Base-by-base conservation (phyloP, 2,888 invertebrate genomes). In the Metalampra italica region DNA sequence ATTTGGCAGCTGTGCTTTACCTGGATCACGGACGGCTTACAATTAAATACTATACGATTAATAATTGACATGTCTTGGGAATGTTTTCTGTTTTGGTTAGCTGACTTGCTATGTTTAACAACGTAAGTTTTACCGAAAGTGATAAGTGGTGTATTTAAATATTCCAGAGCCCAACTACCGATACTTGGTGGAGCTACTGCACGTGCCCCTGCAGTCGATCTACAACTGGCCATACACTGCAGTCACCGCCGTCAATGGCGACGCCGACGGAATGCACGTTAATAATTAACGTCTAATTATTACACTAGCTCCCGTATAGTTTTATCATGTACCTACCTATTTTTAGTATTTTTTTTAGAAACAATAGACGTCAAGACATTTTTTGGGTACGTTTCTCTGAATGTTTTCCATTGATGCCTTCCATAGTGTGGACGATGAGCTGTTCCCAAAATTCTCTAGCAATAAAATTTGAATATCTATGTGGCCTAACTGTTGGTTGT, bases 131-230 rank as follows among this genome's bases (percentile, higher is more conserved):
- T 22, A 22, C 22, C 5, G 2, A 22, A 22, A 22, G 5, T 22
- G 5, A 22, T 5, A 22, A 2, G 2, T 22, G 22, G 13, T 37
- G 11, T 12, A 37, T 12, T 37, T 37, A 3, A 7, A 12, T 37
- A 56, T 93, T 93, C 14, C 91, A 96, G 97, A 97, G 82, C 93
- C 94, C 47, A 93, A 95, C 82, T 96, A 94, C 76, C 93, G 95
- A 60, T 93, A 95, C 83, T 91, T 97, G 67, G 93, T 96, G 65
- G 97, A 97, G 85, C 83, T 97, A 52, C 91, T 97, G 42, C 97
- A 97, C 75, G 95, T 97, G 60, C 97, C 97, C 41, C 88, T 97
- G 62, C 96, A 97, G 80, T 93, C 94, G 43, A 91, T 97, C 64
- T 97, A 96, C 82, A 92, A 91, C 65, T 90, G 90, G 81, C 90